Evolutionary conservation across 2,113 vertebrate genomes (phyloP).

Genomic region (Axis porcinus): DNA sequence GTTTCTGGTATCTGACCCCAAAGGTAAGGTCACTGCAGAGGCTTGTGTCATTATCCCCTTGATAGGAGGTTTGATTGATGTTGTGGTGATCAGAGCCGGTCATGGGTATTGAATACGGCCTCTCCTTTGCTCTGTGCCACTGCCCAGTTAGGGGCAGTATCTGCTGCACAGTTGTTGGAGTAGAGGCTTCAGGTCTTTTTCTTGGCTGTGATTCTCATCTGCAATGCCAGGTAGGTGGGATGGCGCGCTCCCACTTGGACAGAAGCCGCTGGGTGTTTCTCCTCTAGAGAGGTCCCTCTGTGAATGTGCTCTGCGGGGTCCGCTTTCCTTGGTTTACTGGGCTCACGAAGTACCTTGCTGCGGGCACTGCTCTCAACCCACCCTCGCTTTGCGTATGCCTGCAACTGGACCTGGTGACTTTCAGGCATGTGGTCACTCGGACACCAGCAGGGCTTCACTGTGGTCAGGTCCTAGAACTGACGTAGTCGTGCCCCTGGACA

Average conservation of each 20-base stretch:
- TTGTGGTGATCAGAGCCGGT: not conserved
- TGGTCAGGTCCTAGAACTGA: not conserved
- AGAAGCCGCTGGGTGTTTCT: not conserved
- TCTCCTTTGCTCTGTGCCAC: not conserved
- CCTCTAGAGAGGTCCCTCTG: not conserved
- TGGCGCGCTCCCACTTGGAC: not conserved
- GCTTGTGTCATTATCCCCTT: not conserved
- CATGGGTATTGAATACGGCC: not conserved
- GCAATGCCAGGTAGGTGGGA: not conserved
- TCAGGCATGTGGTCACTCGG: not conserved
- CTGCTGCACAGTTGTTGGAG: not conserved
- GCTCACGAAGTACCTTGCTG: not conserved
- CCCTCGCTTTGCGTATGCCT: not conserved
- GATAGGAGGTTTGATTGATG: not conserved
- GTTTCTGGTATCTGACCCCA: not conserved
- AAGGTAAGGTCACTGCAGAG: not conserved
- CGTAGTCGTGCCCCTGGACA: not conserved
- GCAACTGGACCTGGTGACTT: not conserved
- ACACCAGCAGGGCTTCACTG: not conserved
- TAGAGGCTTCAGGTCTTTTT: not conserved
- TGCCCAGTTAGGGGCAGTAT: not conserved
- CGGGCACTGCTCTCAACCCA: not conserved
- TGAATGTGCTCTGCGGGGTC: not conserved
- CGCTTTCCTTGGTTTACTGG: not conserved
- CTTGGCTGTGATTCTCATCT: not conserved